These are phyloP conservation scores for Odontomachus brunneus DNA, from an alignment of 1,140 invertebrate genomes.

Conservation along the genomic window DNA sequence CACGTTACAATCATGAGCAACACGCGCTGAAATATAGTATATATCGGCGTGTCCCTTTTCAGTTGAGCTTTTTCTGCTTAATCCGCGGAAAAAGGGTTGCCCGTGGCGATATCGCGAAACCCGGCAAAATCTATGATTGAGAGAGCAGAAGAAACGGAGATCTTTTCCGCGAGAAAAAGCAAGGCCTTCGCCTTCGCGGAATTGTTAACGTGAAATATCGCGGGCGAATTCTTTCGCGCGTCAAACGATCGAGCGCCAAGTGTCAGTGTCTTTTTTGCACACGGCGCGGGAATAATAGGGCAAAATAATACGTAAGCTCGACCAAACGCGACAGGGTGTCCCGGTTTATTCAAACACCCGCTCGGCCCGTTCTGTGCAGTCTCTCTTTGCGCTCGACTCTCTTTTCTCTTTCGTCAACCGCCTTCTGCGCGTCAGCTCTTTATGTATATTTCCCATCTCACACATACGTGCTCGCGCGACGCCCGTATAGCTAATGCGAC, in stretches of 20 bases:
- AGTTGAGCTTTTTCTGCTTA: neutral
- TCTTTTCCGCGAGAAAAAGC: constrained; percentile 18
- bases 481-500: constrained; percentile 22
- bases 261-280: constrained; percentile 43
- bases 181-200: neutral
- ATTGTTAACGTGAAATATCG: constrained; percentile 53
- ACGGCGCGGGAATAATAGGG: constrained; percentile 66
- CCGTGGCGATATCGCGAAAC: constrained; percentile 11
- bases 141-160: neutral
- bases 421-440: too few species aligned
- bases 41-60: neutral
- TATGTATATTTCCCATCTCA: neutral
- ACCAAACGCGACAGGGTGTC: constrained; percentile 76
- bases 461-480: neutral
- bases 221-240: constrained; percentile 14
- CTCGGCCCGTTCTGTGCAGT: constrained; percentile 7
- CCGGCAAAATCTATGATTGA: constrained; percentile 2
- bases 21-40: too few species aligned
- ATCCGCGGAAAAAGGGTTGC: neutral
- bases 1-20: neutral
- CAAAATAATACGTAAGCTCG: constrained; percentile 78
- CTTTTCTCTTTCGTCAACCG: neutral
- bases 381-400: neutral
- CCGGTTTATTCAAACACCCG: neutral
- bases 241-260: constrained; percentile 30